phyloP scores from a whole-genome alignment of 2,113 vertebrate genomes.

The Peromyscus californicus region DNA sequence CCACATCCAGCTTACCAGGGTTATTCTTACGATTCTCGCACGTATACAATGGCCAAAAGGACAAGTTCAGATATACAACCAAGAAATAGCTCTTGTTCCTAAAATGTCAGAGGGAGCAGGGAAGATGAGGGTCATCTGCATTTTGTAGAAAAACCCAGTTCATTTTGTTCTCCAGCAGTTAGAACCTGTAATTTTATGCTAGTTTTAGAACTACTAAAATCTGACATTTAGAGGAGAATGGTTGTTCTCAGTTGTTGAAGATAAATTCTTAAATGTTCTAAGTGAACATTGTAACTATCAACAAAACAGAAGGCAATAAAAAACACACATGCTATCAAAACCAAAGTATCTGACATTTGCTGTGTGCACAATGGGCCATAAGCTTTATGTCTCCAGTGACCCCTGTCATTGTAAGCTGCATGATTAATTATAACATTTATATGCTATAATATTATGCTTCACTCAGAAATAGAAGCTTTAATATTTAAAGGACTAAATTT shows the following conservation, averaged over 20 bases:
- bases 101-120: background rate
- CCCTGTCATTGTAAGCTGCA: background rate
- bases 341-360: background rate
- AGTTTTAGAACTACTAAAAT: conserved; percentile 6
- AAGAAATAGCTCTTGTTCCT: conserved; percentile 5
- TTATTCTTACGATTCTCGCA: background rate
- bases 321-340: background rate
- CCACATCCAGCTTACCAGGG: too few species aligned
- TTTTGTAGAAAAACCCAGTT: background rate
- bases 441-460: conserved; percentile 15
- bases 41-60: background rate
- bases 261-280: conserved; percentile 51
- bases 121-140: background rate
- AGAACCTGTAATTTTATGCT: background rate
- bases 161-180: background rate
- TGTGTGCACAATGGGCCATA: background rate
- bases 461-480: conserved; percentile 34
- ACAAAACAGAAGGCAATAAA: background rate
- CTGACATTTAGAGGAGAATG: conserved; percentile 19
- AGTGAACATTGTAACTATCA: background rate
- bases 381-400: background rate
- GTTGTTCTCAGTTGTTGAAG: background rate
- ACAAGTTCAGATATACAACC: background rate
- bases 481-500: background rate
- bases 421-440: conserved; percentile 10